Conservation (phyloP, 2,797 vertebrate species). For the Chlorospingus semifuscus region DNA sequence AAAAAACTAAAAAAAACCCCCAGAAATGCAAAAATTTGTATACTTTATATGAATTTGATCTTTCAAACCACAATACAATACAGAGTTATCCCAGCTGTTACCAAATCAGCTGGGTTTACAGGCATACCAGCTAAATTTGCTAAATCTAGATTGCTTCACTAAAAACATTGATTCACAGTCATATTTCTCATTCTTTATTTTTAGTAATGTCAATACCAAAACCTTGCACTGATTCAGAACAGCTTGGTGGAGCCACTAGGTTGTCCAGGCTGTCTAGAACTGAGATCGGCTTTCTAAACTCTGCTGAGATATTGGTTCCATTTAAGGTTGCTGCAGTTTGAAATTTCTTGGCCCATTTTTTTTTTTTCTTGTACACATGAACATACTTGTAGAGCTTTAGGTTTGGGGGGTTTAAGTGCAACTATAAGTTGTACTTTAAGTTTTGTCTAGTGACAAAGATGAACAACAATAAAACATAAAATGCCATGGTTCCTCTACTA, state of each 20-base stretch:
- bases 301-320: not conserved
- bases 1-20: not conserved
- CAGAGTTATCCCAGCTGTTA: not conserved
- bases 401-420: rapidly evolving
- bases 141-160: conserved; percentile 4
- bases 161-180: conserved; percentile 40
- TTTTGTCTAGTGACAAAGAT: not conserved
- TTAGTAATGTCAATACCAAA: not conserved
- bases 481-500: not conserved
- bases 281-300: not conserved
- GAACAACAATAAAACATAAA: not conserved
- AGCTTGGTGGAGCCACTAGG: not conserved
- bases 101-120: not conserved
- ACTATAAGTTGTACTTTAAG: not conserved
- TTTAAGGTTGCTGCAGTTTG: not conserved
- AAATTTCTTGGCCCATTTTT: not conserved
- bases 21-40: not conserved
- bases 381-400: not conserved
- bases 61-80: not conserved
- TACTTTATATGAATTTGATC: not conserved
- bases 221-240: conserved; percentile 7
- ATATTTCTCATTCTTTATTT: conserved; percentile 12
- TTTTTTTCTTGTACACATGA: not conserved
- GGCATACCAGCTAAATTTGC: not conserved
- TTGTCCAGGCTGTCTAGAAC: not conserved